Evolutionary conservation across 2,888 invertebrate species (phyloP), one percentile per base, ranked within the genome.

Genomic region (Apodemia mormo): DNA sequence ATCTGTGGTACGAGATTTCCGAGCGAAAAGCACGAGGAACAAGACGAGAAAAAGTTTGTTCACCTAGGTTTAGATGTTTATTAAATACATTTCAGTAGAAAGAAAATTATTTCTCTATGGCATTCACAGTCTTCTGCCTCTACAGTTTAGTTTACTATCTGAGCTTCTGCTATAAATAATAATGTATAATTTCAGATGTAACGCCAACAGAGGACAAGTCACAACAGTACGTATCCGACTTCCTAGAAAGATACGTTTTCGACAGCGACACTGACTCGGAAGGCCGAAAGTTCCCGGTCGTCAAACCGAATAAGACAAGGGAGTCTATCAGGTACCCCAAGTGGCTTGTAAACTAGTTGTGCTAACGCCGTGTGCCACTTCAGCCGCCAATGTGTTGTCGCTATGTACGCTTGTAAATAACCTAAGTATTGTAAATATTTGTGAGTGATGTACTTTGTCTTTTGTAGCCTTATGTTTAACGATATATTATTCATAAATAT

Each of bases 241-340:
- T 94, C 79, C 85, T 95, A 29, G 95, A 95, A 75, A 94, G 94
- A 70, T 95, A 95, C 81, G 95, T 95, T 22, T 76, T 94, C 79
- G 95, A 95, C 80, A 94, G 95, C 70, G 95, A 95, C 78, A 94
- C 95, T 0, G 95, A 95, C 73, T 94, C 94, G 0, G 95, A 95
- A 76, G 94, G 94, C 1, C 90, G 94, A 4, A 87, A 90, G 79
- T 86, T 94, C 72, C 93, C 94, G 1, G 82, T 94, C 73, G 85
- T 92, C 82, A 88, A 92, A 79, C 86, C 87, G 61, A 85, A 93
- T 72, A 76, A 78, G 43, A 71, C 61, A 14, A 73, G 73, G 30
- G 33, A 72, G n/a, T 72, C 71, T 30, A 85, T 86, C 4, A 45
- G 58, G 52, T 30, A 65, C 54, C 43, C 22, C 22, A 6, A 7